A percentile compares a stretch with the other conserved stretches of the same genome.
Conservation (phyloP, 2,888 invertebrate genomes). For the Drosophila hamatofila region DNA sequence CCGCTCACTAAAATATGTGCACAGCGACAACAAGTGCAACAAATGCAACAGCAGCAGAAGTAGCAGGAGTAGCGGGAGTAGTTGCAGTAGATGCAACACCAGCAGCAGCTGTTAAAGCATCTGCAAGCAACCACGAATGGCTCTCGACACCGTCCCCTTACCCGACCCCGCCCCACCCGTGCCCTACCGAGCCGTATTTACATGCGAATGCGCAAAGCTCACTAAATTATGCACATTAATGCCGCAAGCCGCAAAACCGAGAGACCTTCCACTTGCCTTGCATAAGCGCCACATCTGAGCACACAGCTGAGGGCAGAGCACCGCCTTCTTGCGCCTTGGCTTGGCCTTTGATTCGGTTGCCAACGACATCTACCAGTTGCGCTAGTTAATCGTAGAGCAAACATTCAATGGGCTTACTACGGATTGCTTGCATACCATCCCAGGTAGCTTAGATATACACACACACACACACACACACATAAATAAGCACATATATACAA, state of each 20-base stretch:
- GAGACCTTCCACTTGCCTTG: neutral
- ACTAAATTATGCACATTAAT: constrained; percentile 55
- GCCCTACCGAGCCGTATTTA: constrained; percentile 42
- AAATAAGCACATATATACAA: neutral
- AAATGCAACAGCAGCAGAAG: neutral
- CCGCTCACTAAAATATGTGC: constrained; percentile 37
- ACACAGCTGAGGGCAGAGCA: neutral
- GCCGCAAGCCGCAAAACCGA: constrained; percentile 24
- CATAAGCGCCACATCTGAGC: constrained; percentile 7
- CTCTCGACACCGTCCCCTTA: no score
- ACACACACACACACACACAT: neutral
- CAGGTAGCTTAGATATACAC: neutral
- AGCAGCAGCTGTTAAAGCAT: neutral
- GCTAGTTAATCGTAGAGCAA: neutral
- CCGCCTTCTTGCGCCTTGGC: neutral
- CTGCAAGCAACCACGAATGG: neutral
- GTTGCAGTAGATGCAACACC: neutral
- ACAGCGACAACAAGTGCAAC: constrained; percentile 1
- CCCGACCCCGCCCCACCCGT: no score
- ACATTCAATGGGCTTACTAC: neutral
- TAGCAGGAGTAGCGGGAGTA: neutral
- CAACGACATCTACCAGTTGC: neutral
- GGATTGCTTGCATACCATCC: neutral
- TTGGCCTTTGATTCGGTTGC: neutral
- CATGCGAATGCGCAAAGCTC: constrained; percentile 45